A percentile compares a stretch with the other conserved stretches of the same genome.
These are phyloP conservation scores for Acridotheres tristis DNA, from an alignment of 2,797 vertebrate species.

Conservation along the genomic window DNA sequence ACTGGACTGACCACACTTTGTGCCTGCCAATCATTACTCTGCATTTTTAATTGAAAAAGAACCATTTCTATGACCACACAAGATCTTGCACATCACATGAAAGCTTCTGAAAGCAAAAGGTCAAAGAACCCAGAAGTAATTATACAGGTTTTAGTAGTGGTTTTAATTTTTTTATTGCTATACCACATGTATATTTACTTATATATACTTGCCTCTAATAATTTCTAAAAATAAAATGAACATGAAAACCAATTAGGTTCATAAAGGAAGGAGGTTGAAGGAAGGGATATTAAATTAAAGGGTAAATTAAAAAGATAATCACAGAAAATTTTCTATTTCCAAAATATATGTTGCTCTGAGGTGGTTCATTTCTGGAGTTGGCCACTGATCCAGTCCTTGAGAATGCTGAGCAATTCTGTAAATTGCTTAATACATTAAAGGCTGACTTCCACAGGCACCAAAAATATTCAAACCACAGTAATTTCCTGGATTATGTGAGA, in stretches of 20 bases:
- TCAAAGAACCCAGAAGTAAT: slow-evolving; percentile 47
- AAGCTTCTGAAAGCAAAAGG: slow-evolving; percentile 57
- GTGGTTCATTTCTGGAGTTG: not conserved
- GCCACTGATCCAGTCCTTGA: not conserved
- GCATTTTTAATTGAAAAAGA: not conserved
- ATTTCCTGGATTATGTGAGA: not conserved
- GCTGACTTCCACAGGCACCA: not conserved
- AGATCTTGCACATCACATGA: slow-evolving; percentile 27
- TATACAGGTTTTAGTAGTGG: slow-evolving; percentile 66
- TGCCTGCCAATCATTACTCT: not conserved
- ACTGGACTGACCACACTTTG: not conserved
- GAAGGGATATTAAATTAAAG: slow-evolving; percentile 39
- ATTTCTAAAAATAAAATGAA: slow-evolving; percentile 96
- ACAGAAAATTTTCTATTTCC: not conserved
- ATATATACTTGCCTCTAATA: slow-evolving; percentile 97
- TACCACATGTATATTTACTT: slow-evolving; percentile 67
- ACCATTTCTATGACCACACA: slow-evolving; percentile 73
- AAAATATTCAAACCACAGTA: not conserved
- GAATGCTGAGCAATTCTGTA: not conserved
- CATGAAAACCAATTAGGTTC: slow-evolving; percentile 81
- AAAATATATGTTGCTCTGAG: slow-evolving; percentile 43
- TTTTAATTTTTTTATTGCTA: slow-evolving; percentile 62
- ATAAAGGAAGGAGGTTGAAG: slow-evolving; percentile 58
- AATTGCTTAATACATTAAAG: not conserved
- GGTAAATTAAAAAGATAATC: slow-evolving; percentile 15